Conservation (phyloP, 2,113 vertebrate species). For the Misgurnus anguillicaudatus region DNA sequence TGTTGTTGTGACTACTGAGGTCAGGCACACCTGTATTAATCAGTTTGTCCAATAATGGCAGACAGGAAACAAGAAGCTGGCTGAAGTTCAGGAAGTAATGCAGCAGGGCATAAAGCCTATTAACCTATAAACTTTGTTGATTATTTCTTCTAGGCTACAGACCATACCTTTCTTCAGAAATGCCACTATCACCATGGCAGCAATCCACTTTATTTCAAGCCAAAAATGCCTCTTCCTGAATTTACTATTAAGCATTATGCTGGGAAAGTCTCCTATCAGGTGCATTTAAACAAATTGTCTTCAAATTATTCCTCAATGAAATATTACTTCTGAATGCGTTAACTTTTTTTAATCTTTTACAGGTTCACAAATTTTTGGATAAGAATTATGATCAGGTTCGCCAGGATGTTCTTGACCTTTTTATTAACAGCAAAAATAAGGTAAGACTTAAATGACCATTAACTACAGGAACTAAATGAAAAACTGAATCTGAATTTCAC, state of each 20-base stretch:
- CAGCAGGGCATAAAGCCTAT: too few relatives aligned
- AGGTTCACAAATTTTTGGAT: slow-evolving; percentile 97
- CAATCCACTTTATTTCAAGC: slow-evolving; percentile 88
- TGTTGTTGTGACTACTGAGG: too few relatives aligned
- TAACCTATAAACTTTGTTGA: slow-evolving; percentile 1
- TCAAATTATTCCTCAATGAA: background rate
- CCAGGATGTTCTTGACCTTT: slow-evolving; percentile 93
- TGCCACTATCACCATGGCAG: slow-evolving; percentile 96
- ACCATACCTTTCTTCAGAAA: slow-evolving; percentile 98
- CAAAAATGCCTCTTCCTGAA: slow-evolving; percentile 95
- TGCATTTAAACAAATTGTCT: slow-evolving; percentile 49
- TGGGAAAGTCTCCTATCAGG: slow-evolving; percentile 97
- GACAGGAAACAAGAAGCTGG: too few relatives aligned
- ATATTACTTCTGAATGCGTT: background rate
- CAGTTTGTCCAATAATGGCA: too few relatives aligned
- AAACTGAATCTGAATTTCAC: slow-evolving; percentile 18
- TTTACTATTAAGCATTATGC: slow-evolving; percentile 96
- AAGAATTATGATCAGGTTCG: slow-evolving; percentile 96
- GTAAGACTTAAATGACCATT: slow-evolving; percentile 67
- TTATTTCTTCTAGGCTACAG: slow-evolving; percentile 83
- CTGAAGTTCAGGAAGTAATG: too few relatives aligned
- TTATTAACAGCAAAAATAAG: slow-evolving; percentile 87
- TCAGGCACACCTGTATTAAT: too few relatives aligned
- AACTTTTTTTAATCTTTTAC: background rate
- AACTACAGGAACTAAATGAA: background rate